A percentile compares a stretch with the other conserved stretches of the same genome.
Evolutionary conservation across 2,113 vertebrate species (phyloP).

Genomic region (Heterotilapia buettikoferi): DNA sequence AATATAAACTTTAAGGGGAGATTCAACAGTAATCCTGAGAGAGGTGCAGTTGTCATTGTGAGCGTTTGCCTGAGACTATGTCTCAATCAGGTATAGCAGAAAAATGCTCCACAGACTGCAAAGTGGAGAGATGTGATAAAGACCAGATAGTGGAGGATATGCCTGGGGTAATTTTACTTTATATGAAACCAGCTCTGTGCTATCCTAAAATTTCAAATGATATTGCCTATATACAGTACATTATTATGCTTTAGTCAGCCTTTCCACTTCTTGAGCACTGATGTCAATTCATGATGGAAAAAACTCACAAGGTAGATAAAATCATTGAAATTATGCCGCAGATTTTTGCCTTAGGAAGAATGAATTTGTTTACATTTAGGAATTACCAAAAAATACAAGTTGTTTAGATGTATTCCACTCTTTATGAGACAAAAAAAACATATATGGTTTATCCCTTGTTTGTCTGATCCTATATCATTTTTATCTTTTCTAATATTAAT

Average conservation of each 20-base stretch:
- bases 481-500: not conserved
- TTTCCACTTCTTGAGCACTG: not conserved
- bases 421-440: not conserved
- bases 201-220: constrained; percentile 22
- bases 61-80: constrained; percentile 29
- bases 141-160: not conserved
- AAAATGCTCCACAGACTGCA: constrained; percentile 30
- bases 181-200: constrained; percentile 38
- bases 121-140: constrained; percentile 45
- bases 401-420: not conserved
- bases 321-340: not conserved
- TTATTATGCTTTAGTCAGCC: constrained; percentile 20
- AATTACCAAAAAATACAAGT: constrained; percentile 4
- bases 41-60: constrained; percentile 36
- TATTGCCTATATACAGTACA: constrained; percentile 17
- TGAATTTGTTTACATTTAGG: constrained; percentile 24
- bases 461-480: not conserved
- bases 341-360: not conserved
- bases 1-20: constrained; percentile 21
- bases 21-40: constrained; percentile 29
- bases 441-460: not conserved
- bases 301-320: not conserved
- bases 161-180: constrained; percentile 7
- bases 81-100: constrained; percentile 40
- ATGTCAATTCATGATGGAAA: not conserved